Conservation (phyloP, 1,140 invertebrate genomes). For the Tetraneura akinire region DNA sequence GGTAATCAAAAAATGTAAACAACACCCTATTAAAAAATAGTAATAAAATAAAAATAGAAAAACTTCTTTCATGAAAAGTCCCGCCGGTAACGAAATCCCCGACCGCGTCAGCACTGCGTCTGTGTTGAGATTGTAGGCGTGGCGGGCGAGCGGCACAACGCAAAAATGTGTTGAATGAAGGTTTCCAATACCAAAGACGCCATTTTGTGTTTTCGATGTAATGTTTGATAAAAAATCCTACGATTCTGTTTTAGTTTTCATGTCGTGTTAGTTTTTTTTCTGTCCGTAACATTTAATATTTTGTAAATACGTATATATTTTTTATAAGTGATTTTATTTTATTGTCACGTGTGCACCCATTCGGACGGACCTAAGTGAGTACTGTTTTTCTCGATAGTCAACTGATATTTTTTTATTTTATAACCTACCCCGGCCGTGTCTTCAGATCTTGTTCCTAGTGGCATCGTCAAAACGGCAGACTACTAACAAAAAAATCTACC, state of each 20-base stretch:
- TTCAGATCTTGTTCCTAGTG: no score
- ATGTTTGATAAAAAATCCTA: slow-evolving; percentile 45
- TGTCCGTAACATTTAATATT: background rate
- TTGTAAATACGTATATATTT: slow-evolving; percentile 5
- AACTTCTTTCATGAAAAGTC: background rate
- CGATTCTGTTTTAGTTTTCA: slow-evolving; percentile 13
- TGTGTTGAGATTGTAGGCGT: slow-evolving; percentile 46
- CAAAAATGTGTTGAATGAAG: slow-evolving; percentile 49
- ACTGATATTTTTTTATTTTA: no score
- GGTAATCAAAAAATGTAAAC: background rate
- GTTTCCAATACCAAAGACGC: slow-evolving; percentile 46
- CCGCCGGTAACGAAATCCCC: slow-evolving; percentile 27
- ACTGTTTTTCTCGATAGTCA: background rate
- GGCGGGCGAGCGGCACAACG: slow-evolving; percentile 47
- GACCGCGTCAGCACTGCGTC: slow-evolving; percentile 23
- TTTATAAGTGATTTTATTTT: slow-evolving; percentile 56
- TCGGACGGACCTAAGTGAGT: slow-evolving; percentile 70
- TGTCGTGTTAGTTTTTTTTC: slow-evolving; percentile 34
- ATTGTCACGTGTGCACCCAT: slow-evolving; percentile 68
- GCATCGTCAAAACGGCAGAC: no score
- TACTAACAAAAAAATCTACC: no score
- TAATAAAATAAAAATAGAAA: slow-evolving; percentile 1
- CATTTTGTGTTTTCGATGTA: slow-evolving; percentile 47
- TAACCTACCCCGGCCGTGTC: no score
- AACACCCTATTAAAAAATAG: background rate